A percentile compares a stretch with the other conserved stretches of the same genome.
Conservation (phyloP, 2,888 invertebrate genomes). For the Calameuta filiformis region DNA sequence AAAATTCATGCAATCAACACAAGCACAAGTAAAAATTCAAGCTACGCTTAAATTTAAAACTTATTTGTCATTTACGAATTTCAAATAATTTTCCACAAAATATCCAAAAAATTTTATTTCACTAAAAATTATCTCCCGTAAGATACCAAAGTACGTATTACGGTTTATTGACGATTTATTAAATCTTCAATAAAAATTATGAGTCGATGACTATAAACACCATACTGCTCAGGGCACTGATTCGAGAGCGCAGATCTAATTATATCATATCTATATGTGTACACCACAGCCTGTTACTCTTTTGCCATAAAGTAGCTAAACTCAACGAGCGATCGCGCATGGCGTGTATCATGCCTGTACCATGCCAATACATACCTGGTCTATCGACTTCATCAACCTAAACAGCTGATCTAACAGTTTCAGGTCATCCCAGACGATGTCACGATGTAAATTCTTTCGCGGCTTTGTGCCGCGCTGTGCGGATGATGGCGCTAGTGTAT, state of each 20-base stretch:
- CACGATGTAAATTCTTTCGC: neutral
- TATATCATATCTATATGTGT: neutral
- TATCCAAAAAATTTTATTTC: neutral
- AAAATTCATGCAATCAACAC: neutral
- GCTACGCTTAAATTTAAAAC: neutral
- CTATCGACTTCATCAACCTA: no score
- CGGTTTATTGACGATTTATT: neutral
- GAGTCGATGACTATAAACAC: neutral
- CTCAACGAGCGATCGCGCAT: no score
- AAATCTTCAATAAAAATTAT: neutral
- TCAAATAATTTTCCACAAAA: neutral
- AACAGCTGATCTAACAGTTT: neutral
- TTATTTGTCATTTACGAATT: neutral
- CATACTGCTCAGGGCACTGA: neutral
- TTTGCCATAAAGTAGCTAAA: neutral
- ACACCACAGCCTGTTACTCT: neutral
- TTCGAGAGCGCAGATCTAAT: neutral
- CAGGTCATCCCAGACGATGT: neutral
- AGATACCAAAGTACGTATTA: neutral
- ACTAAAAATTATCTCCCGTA: neutral
- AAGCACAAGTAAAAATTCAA: neutral
- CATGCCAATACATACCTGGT: no score
- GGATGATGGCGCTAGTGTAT: neutral
- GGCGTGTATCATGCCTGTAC: no score
- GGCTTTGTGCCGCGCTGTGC: neutral